These are phyloP conservation scores for Bradypodion ventrale DNA, from an alignment of 2,797 vertebrate species.

Conservation along the genomic window DNA sequence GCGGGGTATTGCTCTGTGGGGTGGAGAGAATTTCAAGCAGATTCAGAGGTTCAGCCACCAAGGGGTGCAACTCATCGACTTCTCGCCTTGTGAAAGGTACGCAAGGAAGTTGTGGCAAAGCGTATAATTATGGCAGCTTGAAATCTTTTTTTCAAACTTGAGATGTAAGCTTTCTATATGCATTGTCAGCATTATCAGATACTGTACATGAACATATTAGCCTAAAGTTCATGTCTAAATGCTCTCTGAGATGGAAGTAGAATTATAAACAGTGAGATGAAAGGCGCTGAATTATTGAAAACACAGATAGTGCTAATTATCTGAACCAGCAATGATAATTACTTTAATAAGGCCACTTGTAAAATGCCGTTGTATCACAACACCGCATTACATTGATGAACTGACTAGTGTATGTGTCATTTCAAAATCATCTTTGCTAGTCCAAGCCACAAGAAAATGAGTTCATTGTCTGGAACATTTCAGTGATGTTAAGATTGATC, in stretches of 20 bases:
- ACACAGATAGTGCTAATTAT: no score
- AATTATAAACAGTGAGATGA: background rate
- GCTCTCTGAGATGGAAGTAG: background rate
- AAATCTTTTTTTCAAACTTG: background rate
- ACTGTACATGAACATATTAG: background rate
- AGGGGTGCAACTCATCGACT: slow-evolving; percentile 98
- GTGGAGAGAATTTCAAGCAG: slow-evolving; percentile 98
- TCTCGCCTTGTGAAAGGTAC: slow-evolving; percentile 97
- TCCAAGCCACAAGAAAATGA: background rate
- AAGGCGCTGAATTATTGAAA: background rate
- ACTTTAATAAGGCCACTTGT: background rate
- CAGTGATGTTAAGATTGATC: no score
- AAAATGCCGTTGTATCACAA: background rate
- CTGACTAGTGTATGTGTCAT: background rate
- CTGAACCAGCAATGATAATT: background rate
- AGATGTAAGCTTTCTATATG: background rate
- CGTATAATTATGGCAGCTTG: background rate
- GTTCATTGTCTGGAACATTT: no score
- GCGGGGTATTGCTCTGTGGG: slow-evolving; percentile 95
- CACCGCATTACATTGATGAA: background rate
- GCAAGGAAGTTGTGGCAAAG: no score
- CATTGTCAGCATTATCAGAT: background rate
- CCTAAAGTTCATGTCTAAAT: background rate
- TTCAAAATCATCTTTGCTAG: background rate
- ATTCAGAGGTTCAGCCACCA: slow-evolving; percentile 97